Base-by-base conservation (phyloP, 2,797 vertebrate species). In the Enteromius mattozi region DNA sequence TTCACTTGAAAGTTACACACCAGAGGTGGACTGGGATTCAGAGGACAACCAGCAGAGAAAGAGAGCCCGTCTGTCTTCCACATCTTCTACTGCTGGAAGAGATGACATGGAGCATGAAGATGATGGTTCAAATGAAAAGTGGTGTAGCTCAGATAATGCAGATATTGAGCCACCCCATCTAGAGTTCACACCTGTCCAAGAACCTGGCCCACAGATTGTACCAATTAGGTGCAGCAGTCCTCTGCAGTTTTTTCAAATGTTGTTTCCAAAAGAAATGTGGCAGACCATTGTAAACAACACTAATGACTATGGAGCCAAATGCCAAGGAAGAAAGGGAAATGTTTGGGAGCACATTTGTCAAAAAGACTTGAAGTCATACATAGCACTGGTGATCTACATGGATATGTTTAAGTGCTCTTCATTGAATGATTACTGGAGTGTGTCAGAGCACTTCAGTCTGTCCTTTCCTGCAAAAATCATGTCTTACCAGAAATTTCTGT, bases 341-440 rank as follows among this genome's bases (percentile, higher is more conserved):
- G 21, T 10, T 0, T 80, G 78, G 78, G 21, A 51, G 1, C 13
- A 27, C 35, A 81, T 81, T 81, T 42, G 16, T 72, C n/a, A 27
- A 21, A 59, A 33, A 2, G 80, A 81, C 16, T 30, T 81, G 1
- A 56, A 71, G 51, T 81, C 68, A 0, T 81, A 59, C 12, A 45
- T 81, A 1, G 80, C 80, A 2, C 24, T 81, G 37, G 12, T 81
- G 6, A 81, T 81, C 72, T 81, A 45, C 51, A 81, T 81, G 80
- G 7, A 33, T 19, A 68, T 69, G 51, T 59, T 72, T 2, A 72
- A 33, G 17, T 81, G 80, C 24, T 81, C 68, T 45, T 81, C 68
- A 3, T 24, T 82, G n/a, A 16, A 2, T 7, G 59, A 76, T 6
- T 82, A 82, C 24, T 82, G 81, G 81, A 33, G 56, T 8, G 42